phyloP scores from a whole-genome alignment of 2,113 vertebrate genomes.

The Muntiacus reevesi region DNA sequence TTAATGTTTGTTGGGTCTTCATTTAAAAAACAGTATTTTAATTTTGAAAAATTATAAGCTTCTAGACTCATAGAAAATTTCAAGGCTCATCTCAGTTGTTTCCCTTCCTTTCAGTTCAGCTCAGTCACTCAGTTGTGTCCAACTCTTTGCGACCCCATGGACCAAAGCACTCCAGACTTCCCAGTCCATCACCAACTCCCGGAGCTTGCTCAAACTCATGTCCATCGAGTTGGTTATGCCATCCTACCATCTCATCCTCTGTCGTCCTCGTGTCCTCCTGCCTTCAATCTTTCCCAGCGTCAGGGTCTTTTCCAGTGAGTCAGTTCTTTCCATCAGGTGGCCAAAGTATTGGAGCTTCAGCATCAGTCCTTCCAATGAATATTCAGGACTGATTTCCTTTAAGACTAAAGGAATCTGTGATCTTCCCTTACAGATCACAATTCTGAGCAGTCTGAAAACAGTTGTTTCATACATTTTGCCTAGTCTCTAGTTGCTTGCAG shows the following conservation, averaged over 20 bases:
- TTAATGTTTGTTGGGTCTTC: not conserved
- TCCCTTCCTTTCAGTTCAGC: not conserved
- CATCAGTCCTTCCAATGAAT: not conserved
- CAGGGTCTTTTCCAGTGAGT: not conserved
- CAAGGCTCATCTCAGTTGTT: not conserved
- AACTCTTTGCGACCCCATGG: not conserved
- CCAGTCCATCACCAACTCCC: not conserved
- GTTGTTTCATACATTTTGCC: not conserved
- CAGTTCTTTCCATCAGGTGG: not conserved
- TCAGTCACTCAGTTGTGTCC: not conserved
- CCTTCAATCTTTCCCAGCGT: not conserved
- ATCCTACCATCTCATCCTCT: not conserved
- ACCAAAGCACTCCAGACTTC: not conserved
- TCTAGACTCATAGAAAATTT: not conserved
- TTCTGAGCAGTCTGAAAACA: constrained; percentile 6
- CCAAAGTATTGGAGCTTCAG: not conserved
- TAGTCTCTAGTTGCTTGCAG: not conserved
- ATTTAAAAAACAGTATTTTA: not conserved
- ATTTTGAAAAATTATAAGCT: constrained; percentile 9
- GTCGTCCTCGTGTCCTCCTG: not conserved
- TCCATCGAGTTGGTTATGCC: not conserved
- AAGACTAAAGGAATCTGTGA: not conserved
- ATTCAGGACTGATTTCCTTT: not conserved
- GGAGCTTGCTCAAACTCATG: not conserved
- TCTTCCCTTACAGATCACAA: not conserved